phyloP scores from a whole-genome alignment of 2,797 vertebrate genomes.

The Coregonus sp. region DNA sequence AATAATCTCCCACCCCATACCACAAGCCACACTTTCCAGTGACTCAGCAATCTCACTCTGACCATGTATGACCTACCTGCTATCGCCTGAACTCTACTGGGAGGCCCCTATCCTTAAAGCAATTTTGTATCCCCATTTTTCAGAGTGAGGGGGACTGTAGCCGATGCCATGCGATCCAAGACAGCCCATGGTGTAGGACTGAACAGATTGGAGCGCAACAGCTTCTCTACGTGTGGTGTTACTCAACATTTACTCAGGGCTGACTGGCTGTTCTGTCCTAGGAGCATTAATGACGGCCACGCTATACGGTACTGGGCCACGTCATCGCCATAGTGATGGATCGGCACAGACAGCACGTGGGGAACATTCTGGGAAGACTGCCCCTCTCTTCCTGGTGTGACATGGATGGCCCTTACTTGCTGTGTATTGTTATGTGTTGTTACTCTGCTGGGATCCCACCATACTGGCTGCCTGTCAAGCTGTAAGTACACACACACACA shows the following conservation, averaged over 20 bases:
- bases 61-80: neutral
- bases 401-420: too few relatives aligned
- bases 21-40: neutral
- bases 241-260: slow-evolving; percentile 2
- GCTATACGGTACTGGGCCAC: neutral
- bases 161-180: neutral
- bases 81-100: slow-evolving; percentile 1
- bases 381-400: neutral
- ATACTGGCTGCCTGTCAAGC: neutral
- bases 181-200: neutral
- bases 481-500: neutral
- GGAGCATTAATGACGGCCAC: neutral
- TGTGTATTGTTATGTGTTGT: neutral
- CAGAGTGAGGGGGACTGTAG: neutral
- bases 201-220: neutral
- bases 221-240: neutral
- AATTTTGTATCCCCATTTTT: slow-evolving; percentile 33
- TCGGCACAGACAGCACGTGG: neutral
- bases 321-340: neutral
- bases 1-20: neutral
- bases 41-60: slow-evolving; percentile 7
- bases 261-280: neutral
- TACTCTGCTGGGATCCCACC: neutral
- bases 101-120: slow-evolving; percentile 39
- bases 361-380: neutral